These are phyloP conservation scores for Lepidochitona cinerea DNA, from an alignment of 2,888 invertebrate genomes.

Conservation along the genomic window DNA sequence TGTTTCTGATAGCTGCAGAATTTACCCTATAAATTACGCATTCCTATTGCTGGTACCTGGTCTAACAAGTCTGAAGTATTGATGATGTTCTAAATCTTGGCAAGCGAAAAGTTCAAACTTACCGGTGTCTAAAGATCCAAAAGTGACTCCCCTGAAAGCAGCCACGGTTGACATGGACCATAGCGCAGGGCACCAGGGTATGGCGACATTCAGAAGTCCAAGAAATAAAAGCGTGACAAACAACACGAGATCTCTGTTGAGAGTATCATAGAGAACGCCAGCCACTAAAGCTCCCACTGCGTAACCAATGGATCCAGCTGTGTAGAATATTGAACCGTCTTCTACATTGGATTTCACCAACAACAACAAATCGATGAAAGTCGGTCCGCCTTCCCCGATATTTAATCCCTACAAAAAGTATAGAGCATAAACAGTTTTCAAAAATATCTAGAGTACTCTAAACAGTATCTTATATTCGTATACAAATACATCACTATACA, in stretches of 20 bases:
- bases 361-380: not conserved
- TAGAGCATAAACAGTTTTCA: not conserved
- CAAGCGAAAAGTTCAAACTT: not conserved
- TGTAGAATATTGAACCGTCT: not conserved
- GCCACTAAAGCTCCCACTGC: not conserved
- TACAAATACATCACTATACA: too few species aligned
- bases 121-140: not conserved
- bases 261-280: not conserved
- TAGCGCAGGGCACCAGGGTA: not conserved
- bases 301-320: not conserved
- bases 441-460: too few species aligned
- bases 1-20: too few species aligned
- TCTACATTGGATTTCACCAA: not conserved
- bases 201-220: not conserved
- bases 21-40: too few species aligned
- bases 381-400: not conserved
- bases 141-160: not conserved
- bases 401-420: not conserved
- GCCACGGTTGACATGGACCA: not conserved
- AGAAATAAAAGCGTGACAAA: not conserved
- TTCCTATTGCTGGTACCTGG: too few species aligned
- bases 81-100: too few species aligned
- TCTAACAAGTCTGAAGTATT: too few species aligned
- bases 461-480: too few species aligned
- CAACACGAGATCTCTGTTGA: not conserved